Evolutionary conservation across 2,888 invertebrate genomes (phyloP), one percentile per base, ranked within the genome.

Genomic region (Metalampra italica): DNA sequence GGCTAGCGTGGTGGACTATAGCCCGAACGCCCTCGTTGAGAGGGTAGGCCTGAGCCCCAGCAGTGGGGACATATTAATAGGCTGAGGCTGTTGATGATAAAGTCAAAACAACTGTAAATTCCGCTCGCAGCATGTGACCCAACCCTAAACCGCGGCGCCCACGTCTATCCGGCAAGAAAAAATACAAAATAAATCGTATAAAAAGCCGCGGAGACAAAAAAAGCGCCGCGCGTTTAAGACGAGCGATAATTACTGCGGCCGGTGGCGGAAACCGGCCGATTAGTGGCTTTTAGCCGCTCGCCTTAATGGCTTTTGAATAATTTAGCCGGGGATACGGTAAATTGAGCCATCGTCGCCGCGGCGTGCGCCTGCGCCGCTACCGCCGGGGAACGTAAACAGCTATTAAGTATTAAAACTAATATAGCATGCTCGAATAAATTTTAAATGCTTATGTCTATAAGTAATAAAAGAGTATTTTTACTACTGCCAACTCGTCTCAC

Each of bases 261-360:
- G 67, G 71, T 75, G 78, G 75, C 84, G 84, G 84, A 83, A 83
- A 78, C 78, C 68, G 57, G 52, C 45, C 78, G 80, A 82, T 84
- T 82, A 82, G 79, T 81, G 80, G 64, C 77, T 77, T 68, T 77
- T 71, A 79, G 74, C 62, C 66, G 68, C 64, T 64, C 60, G 47
- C 52, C 63, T 75, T 82, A 81, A 82, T 82, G 80, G 78, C 61
- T 68, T 72, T 66, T 67, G 69, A 75, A 78, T 78, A 76, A 78
- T 75, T 78, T 67, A 74, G 65, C 59, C 61, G 58, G 5, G 48
- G 46, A 48, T 47, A 55, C n/a, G 49, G 45, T 43, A 44, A 45
- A 68, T 71, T 68, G 64, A 71, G 71, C 59, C 61, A 64, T 68
- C 60, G 49, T 9, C 11, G 22, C 5, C 11, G 22, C 5, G 22